Evolutionary conservation across 2,888 invertebrate genomes (phyloP).

Genomic region (Spilosoma lubricipeda): DNA sequence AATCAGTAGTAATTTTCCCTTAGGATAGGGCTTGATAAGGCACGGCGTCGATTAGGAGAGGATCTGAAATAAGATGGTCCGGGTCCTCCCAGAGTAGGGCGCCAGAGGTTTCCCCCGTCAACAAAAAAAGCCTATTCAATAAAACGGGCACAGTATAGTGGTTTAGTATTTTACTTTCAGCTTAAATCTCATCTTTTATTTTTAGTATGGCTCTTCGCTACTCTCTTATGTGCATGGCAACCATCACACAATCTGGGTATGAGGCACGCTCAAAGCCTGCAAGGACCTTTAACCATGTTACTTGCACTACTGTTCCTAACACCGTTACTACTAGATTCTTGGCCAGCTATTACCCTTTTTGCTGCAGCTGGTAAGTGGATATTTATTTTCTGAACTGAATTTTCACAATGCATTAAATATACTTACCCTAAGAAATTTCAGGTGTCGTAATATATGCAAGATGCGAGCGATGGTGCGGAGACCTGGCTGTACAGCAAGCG

Average conservation of each 20-base stretch:
- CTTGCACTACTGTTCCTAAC: constrained; percentile 84
- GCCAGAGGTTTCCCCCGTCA: no score
- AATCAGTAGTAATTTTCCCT: no score
- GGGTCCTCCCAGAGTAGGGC: no score
- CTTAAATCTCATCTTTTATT: not conserved
- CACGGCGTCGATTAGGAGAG: no score
- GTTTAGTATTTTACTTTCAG: not conserved
- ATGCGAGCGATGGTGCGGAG: constrained; percentile 83
- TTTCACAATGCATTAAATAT: not conserved
- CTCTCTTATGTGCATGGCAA: constrained; percentile 84
- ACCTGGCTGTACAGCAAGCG: constrained; percentile 79
- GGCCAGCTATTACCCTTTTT: constrained; percentile 88
- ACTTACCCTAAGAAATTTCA: constrained; percentile 43
- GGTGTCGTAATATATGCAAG: constrained; percentile 83
- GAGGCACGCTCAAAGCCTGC: constrained; percentile 67
- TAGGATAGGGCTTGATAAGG: no score
- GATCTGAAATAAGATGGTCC: no score
- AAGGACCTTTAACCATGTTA: constrained; percentile 78
- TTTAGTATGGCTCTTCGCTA: constrained; percentile 83
- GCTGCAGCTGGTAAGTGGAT: constrained; percentile 83
- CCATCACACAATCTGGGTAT: constrained; percentile 80
- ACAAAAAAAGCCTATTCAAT: not conserved
- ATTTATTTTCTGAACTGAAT: not conserved
- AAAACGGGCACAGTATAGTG: not conserved
- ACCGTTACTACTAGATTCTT: constrained; percentile 86